Evolutionary conservation across 2,888 invertebrate species (phyloP).

Genomic region (Drosophila subquinaria): DNA sequence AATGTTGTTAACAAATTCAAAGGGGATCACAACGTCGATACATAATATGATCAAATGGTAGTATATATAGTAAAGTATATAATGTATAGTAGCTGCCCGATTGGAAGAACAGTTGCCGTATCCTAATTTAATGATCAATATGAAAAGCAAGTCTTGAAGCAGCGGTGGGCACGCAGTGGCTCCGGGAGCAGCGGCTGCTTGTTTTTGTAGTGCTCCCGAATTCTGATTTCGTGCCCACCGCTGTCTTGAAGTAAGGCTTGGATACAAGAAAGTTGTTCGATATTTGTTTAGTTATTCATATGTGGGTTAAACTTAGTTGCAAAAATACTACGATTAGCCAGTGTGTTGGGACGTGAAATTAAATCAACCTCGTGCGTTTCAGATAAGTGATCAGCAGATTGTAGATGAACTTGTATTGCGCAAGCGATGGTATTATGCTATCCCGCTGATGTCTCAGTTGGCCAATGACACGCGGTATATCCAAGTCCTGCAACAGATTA

Average conservation of each 20-base stretch:
- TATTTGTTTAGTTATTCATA: constrained; percentile 12
- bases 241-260: not conserved
- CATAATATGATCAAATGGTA: constrained; percentile 47
- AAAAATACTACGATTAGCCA: constrained; percentile 56
- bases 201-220: too few species aligned
- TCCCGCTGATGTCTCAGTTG: constrained; percentile 95
- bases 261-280: constrained; percentile 21
- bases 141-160: constrained; percentile 42
- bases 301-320: constrained; percentile 31
- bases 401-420: constrained; percentile 96
- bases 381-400: constrained; percentile 93
- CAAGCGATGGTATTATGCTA: constrained; percentile 94
- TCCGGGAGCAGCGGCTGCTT: too few species aligned
- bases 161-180: too few species aligned
- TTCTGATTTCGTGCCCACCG: too few species aligned
- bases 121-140: constrained; percentile 25
- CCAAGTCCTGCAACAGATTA: constrained; percentile 89
- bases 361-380: constrained; percentile 94
- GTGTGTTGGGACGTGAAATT: constrained; percentile 11
- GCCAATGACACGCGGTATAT: constrained; percentile 92
- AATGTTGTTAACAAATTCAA: constrained; percentile 59
- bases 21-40: constrained; percentile 46
- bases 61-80: constrained; percentile 17
- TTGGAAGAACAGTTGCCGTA: constrained; percentile 43
- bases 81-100: constrained; percentile 51